Conservation (phyloP, 2,888 invertebrate genomes). For the Mamestra brassicae region DNA sequence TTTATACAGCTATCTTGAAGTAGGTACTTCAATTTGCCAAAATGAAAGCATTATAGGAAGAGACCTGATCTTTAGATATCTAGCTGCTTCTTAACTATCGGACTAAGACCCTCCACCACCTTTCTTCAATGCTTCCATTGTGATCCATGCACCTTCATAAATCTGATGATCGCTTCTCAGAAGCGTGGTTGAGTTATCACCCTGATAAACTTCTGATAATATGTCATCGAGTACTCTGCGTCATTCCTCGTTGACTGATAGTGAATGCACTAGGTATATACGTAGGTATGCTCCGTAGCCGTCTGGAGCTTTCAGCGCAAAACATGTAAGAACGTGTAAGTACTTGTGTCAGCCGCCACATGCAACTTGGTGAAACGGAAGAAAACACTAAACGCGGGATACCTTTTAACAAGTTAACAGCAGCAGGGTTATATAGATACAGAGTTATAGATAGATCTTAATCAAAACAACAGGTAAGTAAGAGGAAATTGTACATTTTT, state of each 20-base stretch:
- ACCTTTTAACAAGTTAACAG: too few species aligned
- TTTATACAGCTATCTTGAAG: background rate
- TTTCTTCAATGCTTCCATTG: background rate
- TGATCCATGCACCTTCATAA: background rate
- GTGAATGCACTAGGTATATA: background rate
- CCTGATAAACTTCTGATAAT: conserved; percentile 8
- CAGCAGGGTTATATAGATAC: background rate
- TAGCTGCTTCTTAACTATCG: background rate
- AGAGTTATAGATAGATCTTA: background rate
- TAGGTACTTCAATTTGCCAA: background rate
- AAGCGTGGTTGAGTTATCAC: background rate
- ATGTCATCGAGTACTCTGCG: conserved; percentile 8
- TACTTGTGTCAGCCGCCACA: background rate
- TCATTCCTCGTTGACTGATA: conserved; percentile 16
- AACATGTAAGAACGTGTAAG: background rate
- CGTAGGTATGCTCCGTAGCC: too few species aligned
- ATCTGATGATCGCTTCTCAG: background rate
- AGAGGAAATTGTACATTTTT: background rate
- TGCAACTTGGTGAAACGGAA: background rate
- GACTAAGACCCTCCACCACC: too few species aligned
- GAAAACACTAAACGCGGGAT: background rate
- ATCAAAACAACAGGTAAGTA: background rate
- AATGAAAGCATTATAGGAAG: background rate
- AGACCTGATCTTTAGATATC: background rate
- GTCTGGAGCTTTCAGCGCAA: background rate